Evolutionary conservation across 2,113 vertebrate species (phyloP), one percentile per base, ranked within the genome.

Genomic region (Donacobius atricapilla): DNA sequence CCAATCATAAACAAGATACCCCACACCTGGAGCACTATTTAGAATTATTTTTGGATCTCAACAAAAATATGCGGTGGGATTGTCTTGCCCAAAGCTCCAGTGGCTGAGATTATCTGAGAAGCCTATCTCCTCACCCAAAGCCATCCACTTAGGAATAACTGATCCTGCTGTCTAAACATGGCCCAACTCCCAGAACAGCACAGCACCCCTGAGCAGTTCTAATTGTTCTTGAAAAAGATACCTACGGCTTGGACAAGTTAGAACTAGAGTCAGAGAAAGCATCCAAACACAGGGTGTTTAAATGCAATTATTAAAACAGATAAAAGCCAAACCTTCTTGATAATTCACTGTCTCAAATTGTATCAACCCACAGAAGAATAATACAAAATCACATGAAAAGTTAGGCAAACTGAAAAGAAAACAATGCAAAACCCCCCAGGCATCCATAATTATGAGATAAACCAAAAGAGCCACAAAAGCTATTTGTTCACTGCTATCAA

Each of bases 21-120:
- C 5, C 35, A 31, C 27, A 53, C 31, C 31, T 42, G 15, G 8
- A 58, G 8, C 65, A 58, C 8, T 7, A 68, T 16, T 69, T 58
- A 16, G 13, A 58, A 48, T 13, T 6, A 5, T 15, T 44, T 79
- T 48, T 64, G 18, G 15, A 35, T 65, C 50, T 54, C 28, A 40
- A 45, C 16, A 70, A n/a, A 65, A 37, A 56, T 0, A 22, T 0
- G 2, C 0, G 4, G 47, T 39, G 23, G 66, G 21, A 47, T 28
- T 47, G 30, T 50, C 47, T 31, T 61, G 68, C 42, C 82, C 19
- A 60, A 60, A 87, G 56, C 40, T 54, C 11, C 1, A 2, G 22
- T 28, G 30, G 64, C 30, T 23, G 15, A 40, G 61, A 14, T 33
- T 24, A 66, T 7, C 11, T 11, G 51, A 89, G 39, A 51, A 77